Percentiles rank a stretch among this genome's conserved stretches.
Evolutionary conservation across 2,888 invertebrate genomes (phyloP).

Genomic region (Ctena decussata): DNA sequence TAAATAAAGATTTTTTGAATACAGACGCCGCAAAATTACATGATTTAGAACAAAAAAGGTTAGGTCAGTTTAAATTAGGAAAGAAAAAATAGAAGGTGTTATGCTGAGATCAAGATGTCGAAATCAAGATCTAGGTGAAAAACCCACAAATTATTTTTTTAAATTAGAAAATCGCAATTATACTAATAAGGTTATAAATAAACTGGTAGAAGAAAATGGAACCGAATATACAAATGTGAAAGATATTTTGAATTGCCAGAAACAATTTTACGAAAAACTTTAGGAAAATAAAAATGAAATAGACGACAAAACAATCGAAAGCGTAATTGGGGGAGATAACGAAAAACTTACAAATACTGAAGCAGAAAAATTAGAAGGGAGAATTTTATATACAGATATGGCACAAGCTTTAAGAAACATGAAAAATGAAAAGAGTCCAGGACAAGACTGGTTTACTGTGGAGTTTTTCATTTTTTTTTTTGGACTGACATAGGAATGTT

Average conservation of each 20-base stretch:
- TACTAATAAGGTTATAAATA: background rate
- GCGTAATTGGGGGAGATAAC: background rate
- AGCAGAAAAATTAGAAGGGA: background rate
- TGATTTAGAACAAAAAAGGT: background rate
- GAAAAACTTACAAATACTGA: background rate
- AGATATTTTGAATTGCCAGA: conserved; percentile 2
- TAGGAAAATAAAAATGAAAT: background rate
- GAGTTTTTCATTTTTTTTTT: background rate
- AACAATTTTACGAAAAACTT: background rate
- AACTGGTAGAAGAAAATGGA: background rate
- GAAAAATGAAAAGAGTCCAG: background rate
- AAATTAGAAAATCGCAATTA: background rate
- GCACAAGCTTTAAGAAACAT: background rate
- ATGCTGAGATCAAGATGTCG: background rate
- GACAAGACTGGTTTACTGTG: background rate
- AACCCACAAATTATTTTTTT: no score
- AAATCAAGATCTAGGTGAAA: background rate
- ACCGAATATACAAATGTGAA: background rate
- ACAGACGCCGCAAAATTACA: background rate
- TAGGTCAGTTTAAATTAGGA: background rate
- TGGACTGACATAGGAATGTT: background rate
- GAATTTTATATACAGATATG: background rate
- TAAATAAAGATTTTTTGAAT: background rate
- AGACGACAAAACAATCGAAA: background rate
- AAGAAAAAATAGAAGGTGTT: background rate